Percentiles rank a stretch among this genome's conserved stretches.
phyloP scores from a whole-genome alignment of 2,888 invertebrate genomes.

The Tenthredo notha region DNA sequence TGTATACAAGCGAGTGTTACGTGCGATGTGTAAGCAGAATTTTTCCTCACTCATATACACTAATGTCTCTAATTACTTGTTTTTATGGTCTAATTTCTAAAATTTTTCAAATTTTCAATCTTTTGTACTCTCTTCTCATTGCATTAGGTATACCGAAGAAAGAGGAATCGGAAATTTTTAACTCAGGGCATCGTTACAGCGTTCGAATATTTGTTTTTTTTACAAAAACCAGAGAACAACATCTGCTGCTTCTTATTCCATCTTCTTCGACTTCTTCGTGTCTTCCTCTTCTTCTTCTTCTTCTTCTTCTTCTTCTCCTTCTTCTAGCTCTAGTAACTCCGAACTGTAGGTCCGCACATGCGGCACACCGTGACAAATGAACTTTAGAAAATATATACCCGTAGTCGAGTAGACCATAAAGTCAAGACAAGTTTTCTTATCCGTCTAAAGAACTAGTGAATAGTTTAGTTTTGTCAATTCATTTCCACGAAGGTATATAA shows the following conservation, averaged over 20 bases:
- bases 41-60: too few species aligned
- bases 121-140: background rate
- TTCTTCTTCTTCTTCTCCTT: background rate
- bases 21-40: too few species aligned
- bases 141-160: too few species aligned
- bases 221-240: background rate
- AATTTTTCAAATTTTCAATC: too few species aligned
- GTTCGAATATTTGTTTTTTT: background rate
- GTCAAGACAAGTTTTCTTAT: background rate
- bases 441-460: background rate
- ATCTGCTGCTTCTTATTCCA: conserved; percentile 6
- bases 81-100: too few species aligned
- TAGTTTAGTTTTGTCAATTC: conserved; percentile 12
- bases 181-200: background rate
- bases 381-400: conserved; percentile 37
- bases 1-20: too few species aligned
- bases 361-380: conserved; percentile 42
- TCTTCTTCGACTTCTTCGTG: background rate
- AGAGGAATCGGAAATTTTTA: too few species aligned
- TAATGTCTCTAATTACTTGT: too few species aligned
- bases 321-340: background rate
- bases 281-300: background rate
- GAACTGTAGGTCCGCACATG: background rate
- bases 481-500: background rate
- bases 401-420: background rate